phyloP scores from a whole-genome alignment of 2,888 invertebrate species.

The Rhagium mordax region DNA sequence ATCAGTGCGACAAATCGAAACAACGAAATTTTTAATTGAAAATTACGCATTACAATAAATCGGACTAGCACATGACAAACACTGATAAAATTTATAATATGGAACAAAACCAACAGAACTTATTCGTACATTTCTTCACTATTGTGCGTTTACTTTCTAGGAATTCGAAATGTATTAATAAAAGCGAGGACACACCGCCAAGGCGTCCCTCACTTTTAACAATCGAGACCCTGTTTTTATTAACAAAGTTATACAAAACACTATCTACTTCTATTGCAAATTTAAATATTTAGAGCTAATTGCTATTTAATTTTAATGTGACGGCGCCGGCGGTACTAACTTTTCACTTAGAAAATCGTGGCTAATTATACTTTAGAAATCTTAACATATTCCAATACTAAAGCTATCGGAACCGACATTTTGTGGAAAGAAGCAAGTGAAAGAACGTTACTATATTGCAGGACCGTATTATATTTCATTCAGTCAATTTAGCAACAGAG shows the following conservation, averaged over 20 bases:
- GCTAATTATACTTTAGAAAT: neutral
- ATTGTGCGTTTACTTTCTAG: slow-evolving; percentile 33
- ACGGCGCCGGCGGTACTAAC: neutral
- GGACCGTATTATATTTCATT: neutral
- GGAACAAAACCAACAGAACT: slow-evolving; percentile 26
- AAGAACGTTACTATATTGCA: neutral
- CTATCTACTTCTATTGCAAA: slow-evolving; percentile 29
- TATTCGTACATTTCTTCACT: slow-evolving; percentile 20
- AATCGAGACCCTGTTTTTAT: slow-evolving; percentile 30
- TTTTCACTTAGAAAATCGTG: neutral
- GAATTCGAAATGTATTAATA: slow-evolving; percentile 27
- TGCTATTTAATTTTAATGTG: slow-evolving; percentile 22
- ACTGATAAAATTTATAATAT: slow-evolving; percentile 56
- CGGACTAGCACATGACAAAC: slow-evolving; percentile 66
- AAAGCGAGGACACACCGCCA: slow-evolving; percentile 3
- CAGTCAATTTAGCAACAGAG: neutral
- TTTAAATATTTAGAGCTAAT: slow-evolving; percentile 28
- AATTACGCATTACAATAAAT: slow-evolving; percentile 51
- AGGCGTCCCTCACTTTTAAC: slow-evolving; percentile 10
- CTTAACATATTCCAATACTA: neutral
- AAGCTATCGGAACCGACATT: slow-evolving; percentile 2
- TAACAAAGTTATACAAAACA: slow-evolving; percentile 26
- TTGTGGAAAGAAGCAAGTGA: slow-evolving; percentile 15
- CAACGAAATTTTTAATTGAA: slow-evolving; percentile 52
- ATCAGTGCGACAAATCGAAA: slow-evolving; percentile 40